Evolutionary conservation across 1,140 invertebrate species (phyloP).

Genomic region (Rhopalosiphum padi): DNA sequence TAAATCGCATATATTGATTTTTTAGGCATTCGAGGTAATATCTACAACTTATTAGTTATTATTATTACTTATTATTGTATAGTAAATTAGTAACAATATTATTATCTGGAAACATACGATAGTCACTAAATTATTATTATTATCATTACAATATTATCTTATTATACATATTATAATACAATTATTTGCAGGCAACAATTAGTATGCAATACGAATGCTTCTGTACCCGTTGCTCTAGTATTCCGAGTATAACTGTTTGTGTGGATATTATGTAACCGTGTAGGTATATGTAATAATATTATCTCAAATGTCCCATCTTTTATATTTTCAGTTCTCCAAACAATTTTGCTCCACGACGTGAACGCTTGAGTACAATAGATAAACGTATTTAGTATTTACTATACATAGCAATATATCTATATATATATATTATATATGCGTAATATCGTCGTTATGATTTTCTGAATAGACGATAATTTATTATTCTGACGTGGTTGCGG

Average conservation of each 20-base stretch:
- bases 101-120: background rate
- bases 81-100: background rate
- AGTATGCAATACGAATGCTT: background rate
- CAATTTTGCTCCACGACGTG: background rate
- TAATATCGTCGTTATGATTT: slow-evolving; percentile 47
- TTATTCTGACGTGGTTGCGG: background rate
- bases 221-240: background rate
- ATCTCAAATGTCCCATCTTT: background rate
- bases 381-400: background rate
- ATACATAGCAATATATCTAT: background rate
- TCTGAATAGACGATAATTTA: slow-evolving; percentile 19
- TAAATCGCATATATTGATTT: background rate
- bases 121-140: background rate
- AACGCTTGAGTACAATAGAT: background rate
- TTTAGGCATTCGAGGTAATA: background rate
- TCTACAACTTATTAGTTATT: background rate
- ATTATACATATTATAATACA: background rate
- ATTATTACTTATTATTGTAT: background rate
- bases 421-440: background rate
- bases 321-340: background rate
- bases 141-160: background rate
- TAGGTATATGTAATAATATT: background rate
- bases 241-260: background rate
- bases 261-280: background rate
- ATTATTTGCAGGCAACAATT: background rate